Base-by-base conservation (phyloP, 2,797 vertebrate genomes). In the Monodelphis domestica region DNA sequence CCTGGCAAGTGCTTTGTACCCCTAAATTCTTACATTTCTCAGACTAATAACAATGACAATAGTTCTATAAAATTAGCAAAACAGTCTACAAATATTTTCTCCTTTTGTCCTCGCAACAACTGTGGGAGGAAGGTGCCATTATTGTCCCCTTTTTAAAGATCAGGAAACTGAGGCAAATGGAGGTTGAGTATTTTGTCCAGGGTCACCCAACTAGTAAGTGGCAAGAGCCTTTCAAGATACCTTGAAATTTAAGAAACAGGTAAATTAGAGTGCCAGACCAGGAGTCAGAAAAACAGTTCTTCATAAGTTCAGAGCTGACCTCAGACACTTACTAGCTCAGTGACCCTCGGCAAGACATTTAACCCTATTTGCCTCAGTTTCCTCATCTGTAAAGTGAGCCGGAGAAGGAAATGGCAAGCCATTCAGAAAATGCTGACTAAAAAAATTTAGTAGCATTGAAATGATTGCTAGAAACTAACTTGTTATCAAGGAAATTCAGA, bases 401-500 rank as follows among this genome's bases (percentile, higher is more conserved):
- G 53, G 14, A 50, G 54, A 12, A 4, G 38, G 28, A 26, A 93
- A 53, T 9, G 63, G 52, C 4, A 51, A 90, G 70, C 14, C 38
- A 29, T 88, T 93, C 51, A 87, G 53, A 59, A n/a, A n/a, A n/a
- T n/a, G n/a, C n/a, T n/a, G n/a, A n/a, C n/a, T n/a, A n/a, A n/a
- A n/a, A n/a, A n/a, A 84, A 90, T 3, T 87, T 91, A 89, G 30
- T 78, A 55, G 88, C 63, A 33, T 89, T 33, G 50, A 88, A 29
- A 88, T 28, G 10, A 4, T 6, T 53, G 21, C 14, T 50, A 90
- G 38, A 30, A 53, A 15, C 51, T 70, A 28, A 24, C 12, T 89
- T 63, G 90, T 95, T 89, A 26, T 55, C 91, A 7, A 11, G 54
- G 88, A 96, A 93, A 89, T 11, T 90, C 45, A 28, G 24, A 10